Conservation (phyloP, 2,113 vertebrate species). For the Agapornis roseicollis region DNA sequence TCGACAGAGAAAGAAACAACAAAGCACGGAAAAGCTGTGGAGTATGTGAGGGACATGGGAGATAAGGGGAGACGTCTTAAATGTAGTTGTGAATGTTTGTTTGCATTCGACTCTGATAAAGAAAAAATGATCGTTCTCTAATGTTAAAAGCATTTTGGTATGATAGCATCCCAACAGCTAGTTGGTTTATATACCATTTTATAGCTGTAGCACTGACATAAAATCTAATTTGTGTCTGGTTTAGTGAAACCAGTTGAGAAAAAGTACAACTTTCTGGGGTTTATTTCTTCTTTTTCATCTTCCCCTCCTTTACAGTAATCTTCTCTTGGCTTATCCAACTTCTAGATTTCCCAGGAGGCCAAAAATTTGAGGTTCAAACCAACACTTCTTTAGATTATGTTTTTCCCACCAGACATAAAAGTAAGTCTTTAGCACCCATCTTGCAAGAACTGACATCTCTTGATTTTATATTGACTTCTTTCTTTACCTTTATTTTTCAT, state of each 20-base stretch:
- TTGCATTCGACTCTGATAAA: conserved; percentile 14
- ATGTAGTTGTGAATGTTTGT: background rate
- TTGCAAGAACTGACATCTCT: background rate
- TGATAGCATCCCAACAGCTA: conserved; percentile 49
- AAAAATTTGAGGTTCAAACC: background rate
- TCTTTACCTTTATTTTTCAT: background rate
- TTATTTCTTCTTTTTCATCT: background rate
- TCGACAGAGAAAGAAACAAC: background rate
- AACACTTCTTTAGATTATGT: background rate
- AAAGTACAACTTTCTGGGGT: background rate
- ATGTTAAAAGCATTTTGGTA: conserved; percentile 47
- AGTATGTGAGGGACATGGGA: background rate
- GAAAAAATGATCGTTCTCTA: background rate
- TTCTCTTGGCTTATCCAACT: background rate
- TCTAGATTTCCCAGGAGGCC: background rate
- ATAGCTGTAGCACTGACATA: conserved; percentile 11
- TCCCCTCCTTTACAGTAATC: background rate
- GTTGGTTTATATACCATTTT: conserved; percentile 48
- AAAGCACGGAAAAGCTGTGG: background rate
- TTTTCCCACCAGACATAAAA: background rate
- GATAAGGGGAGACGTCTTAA: background rate
- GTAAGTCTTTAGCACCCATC: background rate
- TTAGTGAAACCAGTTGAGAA: background rate
- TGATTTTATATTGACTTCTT: background rate
- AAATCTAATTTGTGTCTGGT: conserved; percentile 28